Conservation (phyloP, 1,140 invertebrate genomes). For the Drosophila simulans region DNA sequence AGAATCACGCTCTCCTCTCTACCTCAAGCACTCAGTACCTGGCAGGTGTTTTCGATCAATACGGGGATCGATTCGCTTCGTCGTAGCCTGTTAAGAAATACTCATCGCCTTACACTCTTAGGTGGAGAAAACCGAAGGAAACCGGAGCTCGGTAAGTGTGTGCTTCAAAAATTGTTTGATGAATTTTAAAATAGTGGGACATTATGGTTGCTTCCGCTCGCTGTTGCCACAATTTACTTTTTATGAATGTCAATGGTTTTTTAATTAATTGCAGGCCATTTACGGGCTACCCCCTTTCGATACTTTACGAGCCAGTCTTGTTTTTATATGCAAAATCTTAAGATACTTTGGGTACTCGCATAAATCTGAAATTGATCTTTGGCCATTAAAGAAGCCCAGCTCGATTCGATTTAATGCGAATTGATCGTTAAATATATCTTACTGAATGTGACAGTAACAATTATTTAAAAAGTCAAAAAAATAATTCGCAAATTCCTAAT, state of each 20-base stretch:
- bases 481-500: constrained; percentile 37
- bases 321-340: constrained; percentile 41
- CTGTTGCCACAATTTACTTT: constrained; percentile 82
- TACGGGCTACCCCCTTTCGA: constrained; percentile 32
- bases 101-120: constrained; percentile 36
- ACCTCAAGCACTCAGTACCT: constrained; percentile 5
- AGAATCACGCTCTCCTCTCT: constrained; percentile 42
- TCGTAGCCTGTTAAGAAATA: constrained; percentile 79
- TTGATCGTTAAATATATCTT: constrained; percentile 55
- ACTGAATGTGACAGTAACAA: constrained; percentile 57
- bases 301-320: constrained; percentile 37
- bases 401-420: constrained; percentile 15
- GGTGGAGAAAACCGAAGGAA: not conserved
- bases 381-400: constrained; percentile 61
- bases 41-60: constrained; percentile 71
- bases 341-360: constrained; percentile 20
- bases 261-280: constrained; percentile 79
- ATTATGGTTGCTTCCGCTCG: constrained; percentile 64
- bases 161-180: constrained; percentile 73
- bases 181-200: constrained; percentile 72
- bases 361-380: constrained; percentile 74
- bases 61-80: constrained; percentile 51
- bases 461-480: constrained; percentile 30
- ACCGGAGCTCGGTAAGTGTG: constrained; percentile 58
- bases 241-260: constrained; percentile 83